Base-by-base conservation (phyloP, 2,888 invertebrate genomes). In the Lymantria dispar region DNA sequence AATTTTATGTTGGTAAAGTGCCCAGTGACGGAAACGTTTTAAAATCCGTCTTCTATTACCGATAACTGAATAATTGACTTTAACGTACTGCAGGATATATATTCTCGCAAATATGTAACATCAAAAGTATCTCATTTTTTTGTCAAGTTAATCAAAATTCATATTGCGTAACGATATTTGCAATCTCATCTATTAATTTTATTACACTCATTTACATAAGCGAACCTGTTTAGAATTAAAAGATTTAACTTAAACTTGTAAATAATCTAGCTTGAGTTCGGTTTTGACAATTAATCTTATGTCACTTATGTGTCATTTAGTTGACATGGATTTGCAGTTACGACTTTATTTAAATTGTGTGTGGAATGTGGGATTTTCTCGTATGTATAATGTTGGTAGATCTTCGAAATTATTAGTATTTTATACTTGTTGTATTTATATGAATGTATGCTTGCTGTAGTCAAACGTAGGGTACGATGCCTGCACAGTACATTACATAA, bases 291-390 rank as follows among this genome's bases (percentile, higher is more conserved):
- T 54, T 58, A 67, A 43, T 47, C 45, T 39, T 31, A n/a, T 67
- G 66, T 61, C 66, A 67, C 58, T 67, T 68, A 64, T 45, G 48
- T 57, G 66, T 61, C 70, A 56, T 50, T 52, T 54, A 36, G 42
- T 30, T 65, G 56, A 58, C 47, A 47, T 54, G 69, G 64, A 68
- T 68, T 62, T 58, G 59, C 59, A 59, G 54, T 46, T 52, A 58
- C 43, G 44, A 12, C 29, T 29, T 43, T 61, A 50, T 64, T 53
- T 33, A n/a, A 39, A 38, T 38, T 29, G 44, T 44, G 40, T 37
- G 43, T 43, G 12, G 29, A 45, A 42, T 36, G 12, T 47, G 30
- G 42, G 36, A 37, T 43, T 46, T 38, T 48, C 46, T 30, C 31
- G 33, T 10, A 5, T 10, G 8, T 33, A 10, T 33, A 33, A 33